A percentile compares a stretch with the other conserved stretches of the same genome.
These are phyloP conservation scores for Cheilosia vernalis DNA, from an alignment of 2,888 invertebrate species.

Conservation along the genomic window DNA sequence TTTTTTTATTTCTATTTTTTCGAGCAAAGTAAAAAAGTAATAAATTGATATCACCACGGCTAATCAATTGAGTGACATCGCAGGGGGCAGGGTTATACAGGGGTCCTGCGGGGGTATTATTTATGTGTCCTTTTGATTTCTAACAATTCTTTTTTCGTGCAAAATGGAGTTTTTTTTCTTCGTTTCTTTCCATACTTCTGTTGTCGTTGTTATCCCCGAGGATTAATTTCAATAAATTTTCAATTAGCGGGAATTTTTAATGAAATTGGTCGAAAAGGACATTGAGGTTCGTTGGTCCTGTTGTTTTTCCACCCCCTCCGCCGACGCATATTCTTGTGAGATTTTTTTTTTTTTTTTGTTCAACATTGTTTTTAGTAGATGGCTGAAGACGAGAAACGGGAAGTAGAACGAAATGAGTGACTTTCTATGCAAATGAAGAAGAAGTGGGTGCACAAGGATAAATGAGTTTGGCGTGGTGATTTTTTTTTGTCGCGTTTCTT, in stretches of 20 bases:
- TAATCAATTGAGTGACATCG: constrained; percentile 71
- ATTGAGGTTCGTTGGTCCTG: constrained; percentile 40
- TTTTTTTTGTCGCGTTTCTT: constrained; percentile 42
- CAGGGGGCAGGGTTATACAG: constrained; percentile 33
- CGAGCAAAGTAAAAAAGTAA: constrained; percentile 65
- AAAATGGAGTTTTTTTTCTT: constrained; percentile 11
- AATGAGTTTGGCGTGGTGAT: constrained; percentile 70
- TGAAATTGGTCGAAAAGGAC: constrained; percentile 70
- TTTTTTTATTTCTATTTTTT: constrained; percentile 29
- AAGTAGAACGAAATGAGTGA: constrained; percentile 35
- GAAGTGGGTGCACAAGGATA: constrained; percentile 53
- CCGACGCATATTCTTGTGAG: not conserved
- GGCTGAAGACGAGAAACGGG: not conserved
- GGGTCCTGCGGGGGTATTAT: constrained; percentile 48
- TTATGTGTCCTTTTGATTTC: constrained; percentile 71
- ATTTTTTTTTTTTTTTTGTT: constrained; percentile 18
- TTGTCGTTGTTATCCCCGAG: constrained; percentile 72
- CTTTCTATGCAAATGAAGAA: constrained; percentile 69
- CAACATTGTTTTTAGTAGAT: constrained; percentile 3
- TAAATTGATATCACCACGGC: constrained; percentile 75
- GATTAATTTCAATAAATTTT: constrained; percentile 75
- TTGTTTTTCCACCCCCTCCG: not conserved
- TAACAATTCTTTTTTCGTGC: constrained; percentile 11
- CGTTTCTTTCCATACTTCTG: constrained; percentile 41
- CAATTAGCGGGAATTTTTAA: constrained; percentile 74